A percentile compares a stretch with the other conserved stretches of the same genome.
Evolutionary conservation across 1,140 invertebrate species (phyloP).

Genomic region (Diorhabda sublineata): DNA sequence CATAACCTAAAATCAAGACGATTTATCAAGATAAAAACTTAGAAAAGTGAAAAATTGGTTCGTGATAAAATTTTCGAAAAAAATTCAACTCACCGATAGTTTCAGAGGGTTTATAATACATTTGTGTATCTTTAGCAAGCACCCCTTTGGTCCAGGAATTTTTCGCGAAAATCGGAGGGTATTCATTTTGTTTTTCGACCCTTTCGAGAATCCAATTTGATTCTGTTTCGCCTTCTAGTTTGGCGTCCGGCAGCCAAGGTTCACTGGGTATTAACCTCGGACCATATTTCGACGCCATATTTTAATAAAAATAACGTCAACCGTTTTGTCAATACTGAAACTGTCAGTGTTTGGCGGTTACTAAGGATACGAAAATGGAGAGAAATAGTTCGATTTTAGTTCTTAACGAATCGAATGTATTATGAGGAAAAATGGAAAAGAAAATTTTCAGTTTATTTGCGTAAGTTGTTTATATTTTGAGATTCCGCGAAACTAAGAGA

Average conservation of each 20-base stretch:
- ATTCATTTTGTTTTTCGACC: slow-evolving; percentile 46
- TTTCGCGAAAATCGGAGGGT: slow-evolving; percentile 53
- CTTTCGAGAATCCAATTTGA: slow-evolving; percentile 39
- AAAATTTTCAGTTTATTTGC: no score
- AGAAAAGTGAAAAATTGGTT: no score
- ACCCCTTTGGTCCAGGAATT: slow-evolving; percentile 56
- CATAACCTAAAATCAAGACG: no score
- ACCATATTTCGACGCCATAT: slow-evolving; percentile 19
- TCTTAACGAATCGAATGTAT: no score
- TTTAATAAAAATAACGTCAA: neutral
- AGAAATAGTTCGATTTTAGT: no score
- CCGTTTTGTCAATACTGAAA: slow-evolving; percentile 2
- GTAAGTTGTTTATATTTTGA: no score
- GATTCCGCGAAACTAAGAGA: no score
- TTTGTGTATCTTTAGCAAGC: slow-evolving; percentile 54
- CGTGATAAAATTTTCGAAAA: no score
- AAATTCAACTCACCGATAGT: slow-evolving; percentile 51
- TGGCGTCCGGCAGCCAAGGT: slow-evolving; percentile 47
- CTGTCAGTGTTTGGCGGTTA: neutral
- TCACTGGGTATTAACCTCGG: slow-evolving; percentile 32
- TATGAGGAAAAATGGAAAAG: no score
- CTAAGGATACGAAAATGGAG: no score
- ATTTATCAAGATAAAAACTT: no score
- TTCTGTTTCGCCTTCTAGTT: slow-evolving; percentile 44
- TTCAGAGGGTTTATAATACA: slow-evolving; percentile 60